Conservation (phyloP, 1,140 invertebrate genomes). For the Trypoxylus dichotomus region DNA sequence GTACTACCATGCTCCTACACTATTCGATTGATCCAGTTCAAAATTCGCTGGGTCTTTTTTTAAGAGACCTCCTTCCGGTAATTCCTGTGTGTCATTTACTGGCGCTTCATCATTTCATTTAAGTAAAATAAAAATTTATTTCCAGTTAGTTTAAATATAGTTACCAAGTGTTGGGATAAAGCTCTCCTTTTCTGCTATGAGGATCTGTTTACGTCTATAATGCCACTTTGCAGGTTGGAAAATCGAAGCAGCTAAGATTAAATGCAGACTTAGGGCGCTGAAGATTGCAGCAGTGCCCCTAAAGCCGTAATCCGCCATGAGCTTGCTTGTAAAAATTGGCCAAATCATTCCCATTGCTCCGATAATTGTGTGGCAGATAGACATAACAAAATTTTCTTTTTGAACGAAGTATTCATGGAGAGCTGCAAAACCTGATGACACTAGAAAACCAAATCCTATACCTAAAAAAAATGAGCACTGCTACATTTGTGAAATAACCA, state of each 20-base stretch:
- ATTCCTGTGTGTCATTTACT: too few relatives aligned
- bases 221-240: conserved; percentile 72
- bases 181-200: background rate
- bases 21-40: background rate
- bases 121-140: too few relatives aligned
- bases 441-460: conserved; percentile 60
- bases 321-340: conserved; percentile 57
- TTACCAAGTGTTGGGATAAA: background rate
- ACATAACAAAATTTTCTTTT: conserved; percentile 62
- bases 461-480: conserved; percentile 37
- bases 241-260: conserved; percentile 62
- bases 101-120: too few relatives aligned
- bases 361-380: conserved; percentile 61
- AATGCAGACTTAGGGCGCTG: conserved; percentile 63
- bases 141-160: too few relatives aligned
- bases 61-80: background rate
- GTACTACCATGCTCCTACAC: background rate
- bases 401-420: conserved; percentile 63
- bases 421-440: conserved; percentile 60
- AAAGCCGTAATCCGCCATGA: conserved; percentile 61
- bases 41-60: background rate
- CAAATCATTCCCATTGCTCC: conserved; percentile 60
- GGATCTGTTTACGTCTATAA: conserved; percentile 13
- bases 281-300: conserved; percentile 61
- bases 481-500: background rate